Evolutionary conservation across 2,888 invertebrate genomes (phyloP).

Genomic region (Noctua fimbriata): DNA sequence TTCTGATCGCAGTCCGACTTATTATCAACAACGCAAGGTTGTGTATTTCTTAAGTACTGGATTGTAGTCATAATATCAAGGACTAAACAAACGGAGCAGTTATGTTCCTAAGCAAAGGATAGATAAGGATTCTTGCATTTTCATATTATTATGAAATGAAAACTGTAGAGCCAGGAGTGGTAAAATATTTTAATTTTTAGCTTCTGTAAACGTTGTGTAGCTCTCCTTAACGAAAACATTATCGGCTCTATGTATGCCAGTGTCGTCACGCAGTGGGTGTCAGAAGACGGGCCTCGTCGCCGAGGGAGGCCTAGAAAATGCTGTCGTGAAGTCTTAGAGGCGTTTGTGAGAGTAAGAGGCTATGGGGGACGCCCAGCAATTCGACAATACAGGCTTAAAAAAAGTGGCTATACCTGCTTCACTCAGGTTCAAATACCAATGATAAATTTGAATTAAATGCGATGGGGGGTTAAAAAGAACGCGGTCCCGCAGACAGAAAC

Average conservation of each 20-base stretch:
- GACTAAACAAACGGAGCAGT: neutral
- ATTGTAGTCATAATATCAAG: neutral
- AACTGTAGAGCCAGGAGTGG: neutral
- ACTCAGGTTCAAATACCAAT: neutral
- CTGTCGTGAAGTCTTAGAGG: no score
- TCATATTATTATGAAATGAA: neutral
- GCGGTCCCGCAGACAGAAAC: neutral
- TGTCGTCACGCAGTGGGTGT: no score
- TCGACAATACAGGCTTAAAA: no score
- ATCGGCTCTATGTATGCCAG: no score
- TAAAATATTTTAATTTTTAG: no score
- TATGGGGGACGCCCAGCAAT: no score
- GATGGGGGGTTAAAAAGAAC: neutral
- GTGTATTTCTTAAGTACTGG: constrained; percentile 1
- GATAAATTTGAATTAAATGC: neutral
- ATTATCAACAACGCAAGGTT: neutral
- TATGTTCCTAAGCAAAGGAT: neutral
- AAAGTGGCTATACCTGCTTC: neutral
- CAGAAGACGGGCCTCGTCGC: no score
- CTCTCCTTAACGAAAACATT: neutral
- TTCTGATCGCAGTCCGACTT: neutral
- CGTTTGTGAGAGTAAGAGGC: no score
- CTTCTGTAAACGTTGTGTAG: neutral
- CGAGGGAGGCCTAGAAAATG: no score
- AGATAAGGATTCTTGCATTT: neutral